Base-by-base conservation (phyloP, 2,888 invertebrate genomes). In the Meandrusa payeni region DNA sequence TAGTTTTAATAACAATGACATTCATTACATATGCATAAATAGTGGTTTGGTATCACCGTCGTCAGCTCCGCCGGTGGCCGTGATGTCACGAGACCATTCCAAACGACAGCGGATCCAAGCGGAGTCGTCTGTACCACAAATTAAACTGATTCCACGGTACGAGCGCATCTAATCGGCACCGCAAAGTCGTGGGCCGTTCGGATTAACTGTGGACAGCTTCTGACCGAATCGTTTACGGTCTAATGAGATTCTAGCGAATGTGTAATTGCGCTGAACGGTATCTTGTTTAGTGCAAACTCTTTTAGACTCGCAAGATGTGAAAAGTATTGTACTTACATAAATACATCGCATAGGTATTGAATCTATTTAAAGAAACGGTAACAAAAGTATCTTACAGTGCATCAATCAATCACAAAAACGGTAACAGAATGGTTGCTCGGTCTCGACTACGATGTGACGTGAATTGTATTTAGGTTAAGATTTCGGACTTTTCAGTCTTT, bases 201-300 rank as follows among this genome's bases (percentile, higher is more conserved):
- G 19, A 11, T 42, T 36, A 37, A 22, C 29, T 19, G 36, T 17
- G 36, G 11, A 23, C 42, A 31, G 37, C 43, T 37, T 22, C 43
- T 19, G 37, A 43, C 13, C 36, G 37, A 12, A 29, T 26, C 13
- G 37, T 43, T 43, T 17, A 43, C 37, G 43, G 9, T 36, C 19
- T 42, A 36, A 42, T 42, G 41, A 42, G 34, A 29, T 36, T 36
- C 22, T 13, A 17, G 41, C 23, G 29, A 42, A 42, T 28, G 11
- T 36, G 22, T 42, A 42, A 42, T 42, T 42, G 41, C 22, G 2
- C 2, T 9, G 22, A 42, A 42, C 41, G 41, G 41, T 41, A 34
- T 22, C 20, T 19, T 19, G 27, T 22, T 27, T 28, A 20, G 9
- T 32, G 27, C n/a, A 32, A 15, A 12, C 7, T 34, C 9, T 13